Evolutionary conservation across 1,140 invertebrate species (phyloP), one percentile per base, ranked within the genome.

Genomic region (Triops longicaudatus): DNA sequence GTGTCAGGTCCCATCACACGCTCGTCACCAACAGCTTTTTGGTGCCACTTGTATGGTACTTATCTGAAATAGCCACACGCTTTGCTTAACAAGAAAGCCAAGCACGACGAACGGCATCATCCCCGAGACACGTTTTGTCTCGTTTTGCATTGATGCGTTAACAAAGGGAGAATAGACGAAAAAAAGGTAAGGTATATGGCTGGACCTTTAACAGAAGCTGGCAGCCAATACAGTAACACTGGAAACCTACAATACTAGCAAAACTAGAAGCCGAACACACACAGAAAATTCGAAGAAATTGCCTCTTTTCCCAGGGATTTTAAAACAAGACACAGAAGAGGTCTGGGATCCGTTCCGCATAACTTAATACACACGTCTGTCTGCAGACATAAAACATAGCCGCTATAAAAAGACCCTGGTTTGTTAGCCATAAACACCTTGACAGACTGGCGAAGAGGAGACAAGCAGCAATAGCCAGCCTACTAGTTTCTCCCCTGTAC

Each of bases 21-120:
- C 50, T 63, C 50, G 50, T 63, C 50, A 63, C 50, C 50, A 6
- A 63, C 17, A 22, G 31, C 31, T 37, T 63, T 63, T 63, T 14
- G n/a, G n/a, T 22, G 14, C 7, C 50, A 63, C 50, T 63, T 63
- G 14, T 63, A 63, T 2, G 31, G 31, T 37, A 37, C 22, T 63
- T 63, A 63, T 63, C 50, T n/a, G 50, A 63, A 22, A 63, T 63
- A 63, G 6, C n/a, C 50, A 17, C 31, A 37, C 22, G 50, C 50
- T 22, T 63, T 63, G 50, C 50, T 63, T n/a, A 63, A 63, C 50
- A 63, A 63, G 50, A 63, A 63, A 63, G n/a, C 50, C 14, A 63
- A 22, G 50, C 3, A 63, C 50, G 17, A 22, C 50, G 22, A 17
- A 63, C 14, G 17, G 50, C 31, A 63, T 63, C 50, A n/a, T 22